Percentiles rank a stretch among this genome's conserved stretches.
phyloP scores from a whole-genome alignment of 2,888 invertebrate genomes.

The Drosophila algonquin region DNA sequence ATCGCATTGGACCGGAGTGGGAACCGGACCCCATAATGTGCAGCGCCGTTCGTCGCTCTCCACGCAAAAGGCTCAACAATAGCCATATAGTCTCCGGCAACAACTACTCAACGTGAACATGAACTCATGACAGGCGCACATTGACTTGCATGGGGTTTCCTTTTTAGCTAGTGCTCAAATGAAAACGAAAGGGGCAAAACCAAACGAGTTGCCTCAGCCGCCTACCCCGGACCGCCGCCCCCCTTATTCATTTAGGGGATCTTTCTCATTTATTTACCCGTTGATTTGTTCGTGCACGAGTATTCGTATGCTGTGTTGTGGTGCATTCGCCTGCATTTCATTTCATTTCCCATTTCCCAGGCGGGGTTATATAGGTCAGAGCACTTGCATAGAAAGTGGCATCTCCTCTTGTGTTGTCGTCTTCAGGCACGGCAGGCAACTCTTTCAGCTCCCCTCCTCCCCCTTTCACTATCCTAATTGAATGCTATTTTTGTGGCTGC shows the following conservation, averaged over 20 bases:
- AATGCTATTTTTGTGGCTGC: slow-evolving; percentile 73
- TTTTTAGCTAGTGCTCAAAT: slow-evolving; percentile 60
- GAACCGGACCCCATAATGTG: slow-evolving; percentile 41
- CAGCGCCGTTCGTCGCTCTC: slow-evolving; percentile 51
- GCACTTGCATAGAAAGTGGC: slow-evolving; percentile 75
- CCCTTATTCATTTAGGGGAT: slow-evolving; percentile 45
- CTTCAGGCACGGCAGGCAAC: background rate
- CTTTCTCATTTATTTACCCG: slow-evolving; percentile 73
- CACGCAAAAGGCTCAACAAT: slow-evolving; percentile 74
- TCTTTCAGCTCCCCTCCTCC: background rate
- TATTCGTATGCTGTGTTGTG: background rate
- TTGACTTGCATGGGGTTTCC: slow-evolving; percentile 71
- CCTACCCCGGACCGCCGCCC: slow-evolving; percentile 15
- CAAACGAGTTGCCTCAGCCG: slow-evolving; percentile 18
- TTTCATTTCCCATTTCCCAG: slow-evolving; percentile 33
- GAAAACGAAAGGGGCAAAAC: slow-evolving; percentile 73
- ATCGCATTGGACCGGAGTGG: slow-evolving; percentile 2
- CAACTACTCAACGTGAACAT: slow-evolving; percentile 69
- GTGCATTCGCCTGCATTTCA: slow-evolving; percentile 61
- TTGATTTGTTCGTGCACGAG: slow-evolving; percentile 61
- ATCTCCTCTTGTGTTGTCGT: slow-evolving; percentile 43
- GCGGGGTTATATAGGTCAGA: slow-evolving; percentile 76
- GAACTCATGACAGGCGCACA: slow-evolving; percentile 68
- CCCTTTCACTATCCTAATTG: slow-evolving; percentile 67
- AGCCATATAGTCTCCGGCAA: slow-evolving; percentile 47